These are phyloP conservation scores for Muschampia plurimacula DNA, from an alignment of 2,888 invertebrate genomes.

Conservation along the genomic window DNA sequence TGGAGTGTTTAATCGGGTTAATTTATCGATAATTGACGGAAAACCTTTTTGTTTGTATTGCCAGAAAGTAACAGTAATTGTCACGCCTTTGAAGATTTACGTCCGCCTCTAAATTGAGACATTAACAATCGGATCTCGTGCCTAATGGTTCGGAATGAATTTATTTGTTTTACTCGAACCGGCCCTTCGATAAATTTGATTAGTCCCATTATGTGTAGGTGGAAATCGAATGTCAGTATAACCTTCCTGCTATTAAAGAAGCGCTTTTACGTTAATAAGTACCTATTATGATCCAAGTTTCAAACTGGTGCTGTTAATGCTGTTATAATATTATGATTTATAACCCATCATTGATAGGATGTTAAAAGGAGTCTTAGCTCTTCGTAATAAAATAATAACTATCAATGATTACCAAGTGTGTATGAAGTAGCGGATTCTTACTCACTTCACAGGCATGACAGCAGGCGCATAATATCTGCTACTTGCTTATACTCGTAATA, in stretches of 20 bases:
- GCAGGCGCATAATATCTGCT: too few relatives aligned
- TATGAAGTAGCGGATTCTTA: background rate
- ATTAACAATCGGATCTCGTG: conserved; percentile 85
- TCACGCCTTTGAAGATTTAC: conserved; percentile 86
- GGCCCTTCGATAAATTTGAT: conserved; percentile 72
- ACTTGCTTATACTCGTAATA: background rate
- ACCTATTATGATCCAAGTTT: conserved; percentile 2
- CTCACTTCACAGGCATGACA: background rate
- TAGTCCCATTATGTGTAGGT: conserved; percentile 54
- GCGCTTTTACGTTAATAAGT: conserved; percentile 14
- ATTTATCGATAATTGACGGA: conserved; percentile 86
- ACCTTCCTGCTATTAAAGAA: conserved; percentile 40
- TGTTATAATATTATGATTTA: background rate
- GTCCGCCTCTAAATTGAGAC: conserved; percentile 85
- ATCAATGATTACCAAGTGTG: background rate
- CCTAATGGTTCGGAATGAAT: conserved; percentile 85
- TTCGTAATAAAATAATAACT: background rate
- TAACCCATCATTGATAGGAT: too few relatives aligned
- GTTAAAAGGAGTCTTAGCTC: too few relatives aligned
- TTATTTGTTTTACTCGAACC: conserved; percentile 81
- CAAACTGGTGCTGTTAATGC: background rate
- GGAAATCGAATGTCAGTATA: conserved; percentile 60
- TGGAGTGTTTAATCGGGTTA: conserved; percentile 84
- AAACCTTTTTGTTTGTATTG: conserved; percentile 85
- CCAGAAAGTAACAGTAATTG: conserved; percentile 85